A percentile compares a stretch with the other conserved stretches of the same genome.
Evolutionary conservation across 2,113 vertebrate species (phyloP).

Genomic region (Osmerus mordax): DNA sequence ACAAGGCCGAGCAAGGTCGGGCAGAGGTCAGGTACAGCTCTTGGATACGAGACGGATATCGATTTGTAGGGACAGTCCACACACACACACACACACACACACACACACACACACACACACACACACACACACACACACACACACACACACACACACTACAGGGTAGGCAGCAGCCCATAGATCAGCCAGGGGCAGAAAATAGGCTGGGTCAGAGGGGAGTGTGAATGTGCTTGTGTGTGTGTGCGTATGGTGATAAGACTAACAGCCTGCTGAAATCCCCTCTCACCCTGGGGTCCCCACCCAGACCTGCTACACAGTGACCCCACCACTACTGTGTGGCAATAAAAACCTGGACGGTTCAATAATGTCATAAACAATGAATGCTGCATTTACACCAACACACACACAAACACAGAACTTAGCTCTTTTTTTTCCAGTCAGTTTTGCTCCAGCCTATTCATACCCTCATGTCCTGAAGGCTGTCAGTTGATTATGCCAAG

Average conservation of each 20-base stretch:
- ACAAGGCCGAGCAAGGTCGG: slow-evolving; percentile 60
- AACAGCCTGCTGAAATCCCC: slow-evolving; percentile 62
- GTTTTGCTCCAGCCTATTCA: too few relatives aligned
- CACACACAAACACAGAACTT: slow-evolving; percentile 7
- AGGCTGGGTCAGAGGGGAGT: slow-evolving; percentile 62
- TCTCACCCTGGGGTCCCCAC: slow-evolving; percentile 44
- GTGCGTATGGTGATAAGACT: slow-evolving; percentile 58
- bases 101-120: slow-evolving; percentile 8
- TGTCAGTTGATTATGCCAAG: too few relatives aligned
- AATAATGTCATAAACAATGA: too few relatives aligned
- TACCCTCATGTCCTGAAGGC: too few relatives aligned
- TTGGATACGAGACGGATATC: slow-evolving; percentile 70
- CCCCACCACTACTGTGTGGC: slow-evolving; percentile 38
- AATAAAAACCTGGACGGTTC: slow-evolving; percentile 19
- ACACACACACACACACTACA: slow-evolving; percentile 33
- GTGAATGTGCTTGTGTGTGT: slow-evolving; percentile 26
- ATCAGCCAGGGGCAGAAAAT: slow-evolving; percentile 72
- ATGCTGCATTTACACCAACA: not conserved
- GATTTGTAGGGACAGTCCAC: slow-evolving; percentile 67
- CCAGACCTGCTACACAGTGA: slow-evolving; percentile 45
- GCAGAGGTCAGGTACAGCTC: slow-evolving; percentile 68
- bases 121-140: slow-evolving; percentile 11
- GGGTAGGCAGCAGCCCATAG: slow-evolving; percentile 66
- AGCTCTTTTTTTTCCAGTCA: too few relatives aligned
- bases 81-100: not conserved